Base-by-base conservation (phyloP, 1,140 invertebrate species). In the Bilobella aurantiaca region DNA sequence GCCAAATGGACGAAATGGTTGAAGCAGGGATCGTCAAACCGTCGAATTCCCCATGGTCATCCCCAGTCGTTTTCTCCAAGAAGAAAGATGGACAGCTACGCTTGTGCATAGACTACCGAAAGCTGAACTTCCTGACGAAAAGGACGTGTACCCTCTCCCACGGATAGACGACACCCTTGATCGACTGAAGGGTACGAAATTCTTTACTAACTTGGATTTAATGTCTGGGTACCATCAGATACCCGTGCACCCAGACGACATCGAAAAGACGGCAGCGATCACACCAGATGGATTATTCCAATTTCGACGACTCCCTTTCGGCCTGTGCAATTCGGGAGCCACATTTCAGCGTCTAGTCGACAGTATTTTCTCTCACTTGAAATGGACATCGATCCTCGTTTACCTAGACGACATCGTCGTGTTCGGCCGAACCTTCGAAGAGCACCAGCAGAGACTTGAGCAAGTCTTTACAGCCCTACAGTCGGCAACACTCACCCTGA, bases 181-280 rank as follows among this genome's bases (percentile, higher is more conserved):
- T 31, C 65, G 59, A 2, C 65, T 83, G 0, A 25, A 64, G 0
- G 78, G 76, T 1, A 71, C 73, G 3, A 75, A 63, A 16, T 74
- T 76, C 28, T 82, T 81, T 62, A 73, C 74, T 0, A 74, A 74
- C 0, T 69, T 84, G 1, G 81, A 83, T 74, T 73, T 82, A 56
- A 66, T 70, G 0, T 74, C 73, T 25, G 82, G 81, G 0, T 84
- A 79, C 65, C 77, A 78, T 71, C 81, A 81, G 72, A 27, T 80
- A 68, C 34, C 76, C 1, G 63, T 78, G 0, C 67, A 75, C 34
- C 67, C 71, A 31, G 69, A 75, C 0, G 75, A 76, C 66, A 75
- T 68, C 23, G 67, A 75, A 30, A 81, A 79, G 64, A 78, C 77
- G 0, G 75, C 75, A 0, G 77, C 76, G 42, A 66, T 74, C 3